These are phyloP conservation scores for Saccostrea cuccullata DNA, from an alignment of 1,140 invertebrate genomes.

Conservation along the genomic window DNA sequence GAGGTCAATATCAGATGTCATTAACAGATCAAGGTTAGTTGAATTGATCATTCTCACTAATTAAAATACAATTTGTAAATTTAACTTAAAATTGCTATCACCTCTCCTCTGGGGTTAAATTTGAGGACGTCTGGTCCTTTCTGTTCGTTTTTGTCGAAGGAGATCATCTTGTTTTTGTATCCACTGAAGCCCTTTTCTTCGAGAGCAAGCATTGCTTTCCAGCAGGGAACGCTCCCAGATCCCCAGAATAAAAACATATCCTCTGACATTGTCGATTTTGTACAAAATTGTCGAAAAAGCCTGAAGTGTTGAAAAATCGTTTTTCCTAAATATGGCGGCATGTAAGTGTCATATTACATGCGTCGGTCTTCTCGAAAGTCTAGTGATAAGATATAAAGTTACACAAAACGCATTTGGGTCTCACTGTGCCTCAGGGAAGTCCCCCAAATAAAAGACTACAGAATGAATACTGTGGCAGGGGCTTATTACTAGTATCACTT, in stretches of 20 bases:
- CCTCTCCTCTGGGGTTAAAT: slow-evolving; percentile 66
- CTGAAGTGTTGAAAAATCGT: background rate
- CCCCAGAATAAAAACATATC: slow-evolving; percentile 60
- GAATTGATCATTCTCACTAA: background rate
- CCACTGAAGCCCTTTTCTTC: slow-evolving; percentile 62
- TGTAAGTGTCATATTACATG: background rate
- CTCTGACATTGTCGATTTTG: background rate
- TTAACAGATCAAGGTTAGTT: background rate
- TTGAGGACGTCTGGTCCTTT: slow-evolving; percentile 61
- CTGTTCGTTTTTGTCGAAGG: slow-evolving; percentile 61
- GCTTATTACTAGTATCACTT: too few species aligned
- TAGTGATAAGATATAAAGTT: too few species aligned
- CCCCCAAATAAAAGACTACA: too few species aligned
- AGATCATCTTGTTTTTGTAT: slow-evolving; percentile 55
- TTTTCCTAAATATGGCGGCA: background rate
- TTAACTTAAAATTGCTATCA: background rate
- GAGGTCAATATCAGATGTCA: background rate
- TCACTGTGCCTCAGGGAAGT: too few species aligned
- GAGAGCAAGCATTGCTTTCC: slow-evolving; percentile 61
- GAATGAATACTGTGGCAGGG: too few species aligned
- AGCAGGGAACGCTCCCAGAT: slow-evolving; percentile 65
- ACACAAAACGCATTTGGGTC: too few species aligned
- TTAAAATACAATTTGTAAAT: background rate
- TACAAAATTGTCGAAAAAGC: background rate
- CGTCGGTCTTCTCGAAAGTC: too few species aligned